These are phyloP conservation scores for Pachyseris speciosa DNA, from an alignment of 64 coral and sea anemone genomes.

Conservation along the genomic window DNA sequence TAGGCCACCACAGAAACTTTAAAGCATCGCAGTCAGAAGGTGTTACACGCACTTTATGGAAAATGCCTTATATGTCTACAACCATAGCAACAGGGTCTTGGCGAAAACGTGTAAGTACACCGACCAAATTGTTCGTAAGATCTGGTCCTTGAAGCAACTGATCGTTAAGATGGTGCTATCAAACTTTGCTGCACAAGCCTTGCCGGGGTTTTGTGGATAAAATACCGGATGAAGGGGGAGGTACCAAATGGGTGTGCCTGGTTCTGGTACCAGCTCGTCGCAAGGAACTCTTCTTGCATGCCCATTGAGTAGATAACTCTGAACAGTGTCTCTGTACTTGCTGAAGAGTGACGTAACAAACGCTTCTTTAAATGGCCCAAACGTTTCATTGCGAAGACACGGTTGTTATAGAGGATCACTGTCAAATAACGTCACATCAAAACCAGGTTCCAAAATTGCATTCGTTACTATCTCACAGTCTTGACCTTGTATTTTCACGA, in stretches of 20 bases:
- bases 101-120: too few relatives aligned
- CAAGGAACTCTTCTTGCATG: not conserved
- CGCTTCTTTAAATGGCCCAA: too few relatives aligned
- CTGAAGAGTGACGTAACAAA: too few relatives aligned
- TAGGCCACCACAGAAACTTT: conserved; percentile 40
- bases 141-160: not conserved
- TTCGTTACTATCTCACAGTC: not conserved
- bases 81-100: not conserved
- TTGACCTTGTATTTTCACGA: not conserved
- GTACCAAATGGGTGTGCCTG: not conserved
- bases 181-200: not conserved
- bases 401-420: not conserved
- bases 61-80: not conserved
- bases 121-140: not conserved
- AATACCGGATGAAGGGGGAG: not conserved
- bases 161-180: not conserved
- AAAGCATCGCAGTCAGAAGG: not conserved
- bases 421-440: conserved; percentile 43
- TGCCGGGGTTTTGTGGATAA: not conserved
- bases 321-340: not conserved
- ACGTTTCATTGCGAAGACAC: not conserved
- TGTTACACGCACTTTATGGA: conserved; percentile 13
- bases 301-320: not conserved
- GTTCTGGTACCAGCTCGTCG: not conserved
- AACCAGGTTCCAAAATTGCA: conserved; percentile 32